A percentile compares a stretch with the other conserved stretches of the same genome.
Evolutionary conservation across 92 coral and sea anemone genomes (phyloP).

Genomic region (Muricea muricata): DNA sequence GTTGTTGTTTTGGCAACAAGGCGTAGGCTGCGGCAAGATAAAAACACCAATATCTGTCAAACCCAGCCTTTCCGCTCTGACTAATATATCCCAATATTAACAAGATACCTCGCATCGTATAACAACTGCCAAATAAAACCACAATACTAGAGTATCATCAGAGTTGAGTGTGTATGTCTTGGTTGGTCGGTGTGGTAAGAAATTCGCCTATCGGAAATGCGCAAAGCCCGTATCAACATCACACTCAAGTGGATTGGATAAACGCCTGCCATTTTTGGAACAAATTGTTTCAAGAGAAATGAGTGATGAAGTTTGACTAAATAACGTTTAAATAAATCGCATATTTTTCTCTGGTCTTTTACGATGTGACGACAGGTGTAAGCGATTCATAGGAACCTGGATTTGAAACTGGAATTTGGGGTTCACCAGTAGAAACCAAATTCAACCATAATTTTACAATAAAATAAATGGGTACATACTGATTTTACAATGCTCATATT

Average conservation of each 20-base stretch:
- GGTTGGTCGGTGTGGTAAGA: neutral
- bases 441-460: no score
- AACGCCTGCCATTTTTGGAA: neutral
- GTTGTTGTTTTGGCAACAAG: neutral
- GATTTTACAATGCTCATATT: no score
- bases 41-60: neutral
- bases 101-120: neutral
- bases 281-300: neutral
- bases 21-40: neutral
- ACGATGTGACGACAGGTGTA: neutral
- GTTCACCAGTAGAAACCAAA: no score
- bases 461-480: no score
- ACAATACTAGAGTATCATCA: neutral
- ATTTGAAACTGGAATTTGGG: neutral
- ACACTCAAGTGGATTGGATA: neutral
- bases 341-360: neutral
- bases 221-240: neutral
- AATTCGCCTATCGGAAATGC: neutral
- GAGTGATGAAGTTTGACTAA: conserved; percentile 6
- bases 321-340: neutral
- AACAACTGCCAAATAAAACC: no score
- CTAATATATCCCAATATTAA: neutral
- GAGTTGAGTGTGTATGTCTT: neutral
- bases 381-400: neutral
- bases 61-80: neutral